A percentile compares a stretch with the other conserved stretches of the same genome.
phyloP scores from a whole-genome alignment of 2,113 vertebrate species.

The Brachyhypopomus occidentalis region DNA sequence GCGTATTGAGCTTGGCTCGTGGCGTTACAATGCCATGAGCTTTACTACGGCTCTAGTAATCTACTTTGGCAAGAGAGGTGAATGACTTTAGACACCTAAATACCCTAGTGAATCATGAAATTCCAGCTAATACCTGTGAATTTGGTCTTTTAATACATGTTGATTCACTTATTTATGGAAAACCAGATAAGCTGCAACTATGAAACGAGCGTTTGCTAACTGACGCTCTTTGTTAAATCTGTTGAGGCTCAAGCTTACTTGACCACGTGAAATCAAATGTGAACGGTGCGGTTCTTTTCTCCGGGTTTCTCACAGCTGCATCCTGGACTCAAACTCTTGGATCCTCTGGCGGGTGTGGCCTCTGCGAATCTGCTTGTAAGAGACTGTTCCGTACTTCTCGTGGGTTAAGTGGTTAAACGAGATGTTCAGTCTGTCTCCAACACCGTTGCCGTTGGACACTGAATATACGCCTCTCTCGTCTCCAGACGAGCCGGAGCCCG shows the following conservation, averaged over 20 bases:
- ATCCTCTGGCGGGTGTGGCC: constrained; percentile 94
- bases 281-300: too few species aligned
- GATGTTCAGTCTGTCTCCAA: constrained; percentile 47
- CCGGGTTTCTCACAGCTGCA: constrained; percentile 74
- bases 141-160: not conserved
- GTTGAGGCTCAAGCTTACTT: not conserved
- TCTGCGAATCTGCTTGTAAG: constrained; percentile 89
- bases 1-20: not conserved
- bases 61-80: constrained; percentile 46
- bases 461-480: constrained; percentile 12
- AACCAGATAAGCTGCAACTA: not conserved
- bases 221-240: not conserved
- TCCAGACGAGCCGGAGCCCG: not conserved
- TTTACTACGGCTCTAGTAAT: constrained; percentile 15
- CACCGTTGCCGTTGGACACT: not conserved
- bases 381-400: constrained; percentile 88
- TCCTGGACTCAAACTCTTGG: constrained; percentile 89
- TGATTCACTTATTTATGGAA: not conserved
- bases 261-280: too few species aligned
- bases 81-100: constrained; percentile 41
- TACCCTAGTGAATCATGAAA: not conserved
- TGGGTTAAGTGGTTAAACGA: constrained; percentile 79
- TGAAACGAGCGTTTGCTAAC: not conserved
- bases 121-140: too few species aligned
- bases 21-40: not conserved